A percentile compares a stretch with the other conserved stretches of the same genome.
These are phyloP conservation scores for Falco naumanni DNA, from an alignment of 2,797 vertebrate genomes.

Conservation along the genomic window DNA sequence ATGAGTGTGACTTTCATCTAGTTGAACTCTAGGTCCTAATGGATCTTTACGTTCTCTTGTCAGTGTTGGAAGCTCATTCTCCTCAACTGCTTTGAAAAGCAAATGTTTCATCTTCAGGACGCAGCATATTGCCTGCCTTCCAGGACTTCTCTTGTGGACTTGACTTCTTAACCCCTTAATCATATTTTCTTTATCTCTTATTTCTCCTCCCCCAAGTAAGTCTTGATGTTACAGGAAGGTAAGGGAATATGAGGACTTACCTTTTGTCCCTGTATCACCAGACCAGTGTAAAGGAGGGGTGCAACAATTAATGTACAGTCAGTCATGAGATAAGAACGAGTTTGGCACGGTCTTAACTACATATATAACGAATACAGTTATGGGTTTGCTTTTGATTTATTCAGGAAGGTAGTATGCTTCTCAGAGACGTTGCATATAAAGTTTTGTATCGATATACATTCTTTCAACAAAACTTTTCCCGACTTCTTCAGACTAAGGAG, in stretches of 20 bases:
- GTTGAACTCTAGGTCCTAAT: neutral
- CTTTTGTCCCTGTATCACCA: neutral
- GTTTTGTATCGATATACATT: neutral
- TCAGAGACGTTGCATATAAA: accelerated
- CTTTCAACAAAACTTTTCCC: neutral
- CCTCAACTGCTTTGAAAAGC: neutral
- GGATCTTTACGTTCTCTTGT: neutral
- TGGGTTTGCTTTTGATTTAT: neutral
- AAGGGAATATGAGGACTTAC: neutral
- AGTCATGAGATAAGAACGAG: neutral
- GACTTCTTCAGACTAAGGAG: neutral
- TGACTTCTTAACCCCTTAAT: neutral
- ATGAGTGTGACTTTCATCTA: neutral
- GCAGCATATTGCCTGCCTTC: neutral
- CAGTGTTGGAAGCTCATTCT: neutral
- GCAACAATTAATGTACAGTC: neutral
- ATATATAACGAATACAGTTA: neutral
- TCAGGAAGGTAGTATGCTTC: neutral
- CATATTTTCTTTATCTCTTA: neutral
- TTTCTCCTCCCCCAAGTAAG: neutral
- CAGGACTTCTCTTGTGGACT: neutral
- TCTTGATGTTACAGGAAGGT: neutral
- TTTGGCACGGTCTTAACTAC: neutral
- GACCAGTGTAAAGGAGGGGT: neutral
- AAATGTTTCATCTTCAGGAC: neutral